Conservation (phyloP, 2,888 invertebrate species). For the Molanna angustata region DNA sequence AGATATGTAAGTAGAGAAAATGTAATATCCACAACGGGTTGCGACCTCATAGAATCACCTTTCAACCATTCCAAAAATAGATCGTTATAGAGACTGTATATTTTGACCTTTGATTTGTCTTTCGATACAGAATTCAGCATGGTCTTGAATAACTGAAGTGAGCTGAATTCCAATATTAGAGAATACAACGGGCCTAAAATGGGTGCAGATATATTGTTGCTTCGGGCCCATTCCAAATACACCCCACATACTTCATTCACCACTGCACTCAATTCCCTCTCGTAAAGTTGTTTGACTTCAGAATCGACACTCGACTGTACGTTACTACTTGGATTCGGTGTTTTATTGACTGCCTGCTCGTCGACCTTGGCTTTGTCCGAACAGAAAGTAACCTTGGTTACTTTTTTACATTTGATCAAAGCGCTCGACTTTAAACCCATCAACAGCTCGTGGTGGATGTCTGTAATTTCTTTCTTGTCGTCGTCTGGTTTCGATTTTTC, state of each 20-base stretch:
- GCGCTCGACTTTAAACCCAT: conserved; percentile 40
- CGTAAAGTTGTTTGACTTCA: conserved; percentile 37
- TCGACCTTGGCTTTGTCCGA: conserved; percentile 38
- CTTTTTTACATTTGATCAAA: conserved; percentile 38
- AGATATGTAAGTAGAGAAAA: conserved; percentile 60
- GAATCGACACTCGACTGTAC: conserved; percentile 2
- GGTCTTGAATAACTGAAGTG: conserved; percentile 48
- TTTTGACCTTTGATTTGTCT: conserved; percentile 30
- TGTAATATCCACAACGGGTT: conserved; percentile 58
- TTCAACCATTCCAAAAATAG: conserved; percentile 51
- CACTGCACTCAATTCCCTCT: conserved; percentile 46
- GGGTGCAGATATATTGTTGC: conserved; percentile 42
- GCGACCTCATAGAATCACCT: conserved; percentile 50
- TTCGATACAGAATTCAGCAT: conserved; percentile 40
- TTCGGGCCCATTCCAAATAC: conserved; percentile 56
- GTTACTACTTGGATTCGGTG: neutral
- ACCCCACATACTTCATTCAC: conserved; percentile 49
- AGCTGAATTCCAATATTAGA: conserved; percentile 58
- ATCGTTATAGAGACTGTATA: conserved; percentile 36
- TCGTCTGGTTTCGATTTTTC: conserved; percentile 44
- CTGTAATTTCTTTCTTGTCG: conserved; percentile 43
- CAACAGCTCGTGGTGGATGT: conserved; percentile 42
- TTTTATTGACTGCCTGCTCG: conserved; percentile 29
- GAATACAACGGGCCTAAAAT: conserved; percentile 54
- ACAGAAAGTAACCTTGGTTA: conserved; percentile 50